Conservation (phyloP, 1,140 invertebrate genomes). For the Armadillidium nasatum region DNA sequence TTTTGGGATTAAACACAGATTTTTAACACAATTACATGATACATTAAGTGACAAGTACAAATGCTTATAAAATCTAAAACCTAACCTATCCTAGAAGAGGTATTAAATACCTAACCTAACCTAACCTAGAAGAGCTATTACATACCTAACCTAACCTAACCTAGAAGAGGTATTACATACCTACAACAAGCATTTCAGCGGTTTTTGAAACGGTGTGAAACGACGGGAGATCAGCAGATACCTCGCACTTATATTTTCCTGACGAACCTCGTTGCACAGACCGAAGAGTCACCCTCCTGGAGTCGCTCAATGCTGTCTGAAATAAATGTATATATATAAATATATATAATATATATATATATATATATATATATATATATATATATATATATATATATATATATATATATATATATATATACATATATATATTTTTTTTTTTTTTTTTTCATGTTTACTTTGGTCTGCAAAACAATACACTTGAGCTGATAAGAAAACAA, state of each 20-base stretch:
- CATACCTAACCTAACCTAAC: neutral
- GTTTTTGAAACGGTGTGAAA: slow-evolving; percentile 63
- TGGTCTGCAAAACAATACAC: too few species aligned
- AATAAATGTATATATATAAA: neutral
- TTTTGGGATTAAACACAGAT: too few species aligned
- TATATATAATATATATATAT: slow-evolving; percentile 5
- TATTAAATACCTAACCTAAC: neutral
- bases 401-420: slow-evolving; percentile 11
- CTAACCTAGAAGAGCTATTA: neutral
- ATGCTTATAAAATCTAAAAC: too few species aligned
- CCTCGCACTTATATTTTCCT: slow-evolving; percentile 78
- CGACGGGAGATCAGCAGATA: slow-evolving; percentile 70
- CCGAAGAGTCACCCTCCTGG: slow-evolving; percentile 62
- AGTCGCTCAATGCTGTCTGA: slow-evolving; percentile 37
- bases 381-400: slow-evolving; percentile 7
- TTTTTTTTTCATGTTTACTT: too few species aligned
- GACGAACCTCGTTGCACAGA: slow-evolving; percentile 66
- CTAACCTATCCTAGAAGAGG: neutral
- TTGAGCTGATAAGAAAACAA: too few species aligned
- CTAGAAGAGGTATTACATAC: slow-evolving; percentile 49
- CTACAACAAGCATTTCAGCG: slow-evolving; percentile 65
- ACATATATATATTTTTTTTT: neutral
- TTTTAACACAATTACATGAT: too few species aligned
- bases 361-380: slow-evolving; percentile 5
- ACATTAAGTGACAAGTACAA: too few species aligned